Conservation (phyloP, 2,888 invertebrate genomes). For the Salticus scenicus region DNA sequence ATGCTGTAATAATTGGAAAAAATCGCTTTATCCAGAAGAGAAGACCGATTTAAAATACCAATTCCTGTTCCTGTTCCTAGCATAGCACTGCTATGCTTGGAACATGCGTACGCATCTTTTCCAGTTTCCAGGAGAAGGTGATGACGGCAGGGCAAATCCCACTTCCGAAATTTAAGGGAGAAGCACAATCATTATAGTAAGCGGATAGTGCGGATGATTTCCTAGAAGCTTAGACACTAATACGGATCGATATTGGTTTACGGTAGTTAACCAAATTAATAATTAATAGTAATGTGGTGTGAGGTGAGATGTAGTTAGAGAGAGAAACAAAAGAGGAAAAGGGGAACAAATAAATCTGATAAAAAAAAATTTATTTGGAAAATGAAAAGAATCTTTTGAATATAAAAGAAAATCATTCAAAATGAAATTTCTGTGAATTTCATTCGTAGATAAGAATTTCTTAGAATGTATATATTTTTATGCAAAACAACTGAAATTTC, state of each 20-base stretch:
- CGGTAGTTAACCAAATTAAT: not conserved
- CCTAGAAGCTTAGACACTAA: not conserved
- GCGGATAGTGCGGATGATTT: not conserved
- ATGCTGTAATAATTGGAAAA: not conserved
- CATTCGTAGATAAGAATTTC: no score
- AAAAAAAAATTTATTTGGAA: no score
- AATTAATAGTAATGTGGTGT: no score
- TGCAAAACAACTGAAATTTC: no score
- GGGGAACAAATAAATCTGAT: no score
- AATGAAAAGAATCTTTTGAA: no score
- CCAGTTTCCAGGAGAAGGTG: not conserved
- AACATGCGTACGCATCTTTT: slow-evolving; percentile 16
- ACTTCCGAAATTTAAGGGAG: slow-evolving; percentile 60
- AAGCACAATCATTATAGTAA: slow-evolving; percentile 17
- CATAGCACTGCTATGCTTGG: not conserved
- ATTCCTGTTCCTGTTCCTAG: not conserved
- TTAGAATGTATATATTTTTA: no score
- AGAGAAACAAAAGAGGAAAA: no score
- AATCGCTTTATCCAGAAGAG: not conserved
- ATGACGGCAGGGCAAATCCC: slow-evolving; percentile 46
- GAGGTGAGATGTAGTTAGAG: no score
- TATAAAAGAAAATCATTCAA: no score
- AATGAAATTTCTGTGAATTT: no score
- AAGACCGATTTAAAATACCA: no score
- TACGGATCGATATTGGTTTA: not conserved